Evolutionary conservation across 2,888 invertebrate genomes (phyloP).

Genomic region (Dichetophora obliterata): DNA sequence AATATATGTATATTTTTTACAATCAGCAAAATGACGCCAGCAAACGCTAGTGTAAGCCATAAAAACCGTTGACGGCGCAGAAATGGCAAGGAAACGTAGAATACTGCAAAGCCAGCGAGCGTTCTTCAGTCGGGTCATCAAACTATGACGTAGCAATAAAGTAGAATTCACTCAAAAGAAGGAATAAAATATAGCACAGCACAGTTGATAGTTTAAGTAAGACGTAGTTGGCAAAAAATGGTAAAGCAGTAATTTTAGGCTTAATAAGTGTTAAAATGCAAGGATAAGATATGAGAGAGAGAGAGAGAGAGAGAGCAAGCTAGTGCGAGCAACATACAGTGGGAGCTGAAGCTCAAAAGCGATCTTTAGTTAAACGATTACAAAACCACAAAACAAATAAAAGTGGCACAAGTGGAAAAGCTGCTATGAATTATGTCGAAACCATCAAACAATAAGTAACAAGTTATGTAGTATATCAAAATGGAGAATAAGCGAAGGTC

Average conservation of each 20-base stretch:
- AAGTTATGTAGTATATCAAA: too few species aligned
- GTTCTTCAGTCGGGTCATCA: slow-evolving; percentile 56
- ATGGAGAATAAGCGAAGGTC: too few species aligned
- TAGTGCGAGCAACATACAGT: not conserved
- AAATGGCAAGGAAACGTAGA: slow-evolving; percentile 28
- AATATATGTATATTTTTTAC: too few species aligned
- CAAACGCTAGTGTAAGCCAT: slow-evolving; percentile 18
- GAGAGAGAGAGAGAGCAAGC: not conserved
- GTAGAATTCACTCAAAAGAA: slow-evolving; percentile 27
- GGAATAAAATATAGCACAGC: not conserved
- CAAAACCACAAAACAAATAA: not conserved
- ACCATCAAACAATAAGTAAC: not conserved
- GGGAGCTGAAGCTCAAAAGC: not conserved
- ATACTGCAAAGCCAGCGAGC: too few species aligned
- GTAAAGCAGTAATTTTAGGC: too few species aligned
- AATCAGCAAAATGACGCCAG: not conserved
- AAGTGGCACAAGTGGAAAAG: not conserved
- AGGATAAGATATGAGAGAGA: not conserved
- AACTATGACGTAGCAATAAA: slow-evolving; percentile 57
- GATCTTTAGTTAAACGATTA: not conserved
- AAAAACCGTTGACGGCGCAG: slow-evolving; percentile 58
- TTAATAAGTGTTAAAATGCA: not conserved
- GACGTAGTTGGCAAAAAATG: not conserved
- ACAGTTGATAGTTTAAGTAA: not conserved
- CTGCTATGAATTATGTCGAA: not conserved